Base-by-base conservation (phyloP, 2,888 invertebrate species). In the Aelia acuminata region DNA sequence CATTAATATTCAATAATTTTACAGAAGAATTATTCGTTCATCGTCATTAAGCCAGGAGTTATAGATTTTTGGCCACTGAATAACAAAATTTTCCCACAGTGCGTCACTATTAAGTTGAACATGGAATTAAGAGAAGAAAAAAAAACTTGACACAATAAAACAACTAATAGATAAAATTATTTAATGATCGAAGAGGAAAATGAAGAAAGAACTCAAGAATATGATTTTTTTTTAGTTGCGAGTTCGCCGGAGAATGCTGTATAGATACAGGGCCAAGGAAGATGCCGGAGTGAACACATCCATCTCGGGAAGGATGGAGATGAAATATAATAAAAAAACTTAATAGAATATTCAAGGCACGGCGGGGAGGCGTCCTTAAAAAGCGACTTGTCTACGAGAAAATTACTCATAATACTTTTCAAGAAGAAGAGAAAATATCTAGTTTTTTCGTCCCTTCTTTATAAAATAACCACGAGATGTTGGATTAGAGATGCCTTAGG, bases 331-430 rank as follows among this genome's bases (percentile, higher is more conserved):
- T 70, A 70, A 70, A 63, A 70, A n/a, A 70, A 31, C 35, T 35
- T 70, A 70, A 70, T 70, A 70, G 18, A 8, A 70, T n/a, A n/a
- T 70, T 70, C 63, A 70, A 70, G 63, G 13, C 63, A 70, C 63
- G 63, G 35, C 63, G 5, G 18, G 0, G 31, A 70, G 63, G 18
- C 31, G 20, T 70, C 18, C 35, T 18, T 20, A 70, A 70, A 70
- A 70, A 70, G 7, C 63, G 18, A 35, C 35, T 3, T 35, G 31
- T 35, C 63, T 35, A 20, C 63, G 18, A 26, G 5, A 35, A 35
- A 20, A 35, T 57, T 26, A 57, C 26, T 70, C 35, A 35, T 26
- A 26, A 57, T 26, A 57, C 63, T 35, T 18, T 35, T 31, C 63
- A 35, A 70, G 63, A 70, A 35, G 63, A 63, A 63, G 13, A 70